Conservation (phyloP, 2,113 vertebrate species). For the Meriones unguiculatus region DNA sequence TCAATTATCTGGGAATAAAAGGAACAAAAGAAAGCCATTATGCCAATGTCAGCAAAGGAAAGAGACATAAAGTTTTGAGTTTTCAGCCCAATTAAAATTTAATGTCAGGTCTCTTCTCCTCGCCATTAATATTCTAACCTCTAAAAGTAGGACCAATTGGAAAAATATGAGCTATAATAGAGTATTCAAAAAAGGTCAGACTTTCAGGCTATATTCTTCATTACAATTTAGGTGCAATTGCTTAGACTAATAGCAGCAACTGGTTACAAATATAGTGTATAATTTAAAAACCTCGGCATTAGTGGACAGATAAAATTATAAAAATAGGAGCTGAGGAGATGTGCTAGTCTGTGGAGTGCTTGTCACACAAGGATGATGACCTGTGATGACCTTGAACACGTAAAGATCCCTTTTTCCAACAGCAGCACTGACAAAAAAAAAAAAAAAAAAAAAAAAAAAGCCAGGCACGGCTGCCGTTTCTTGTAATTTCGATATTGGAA, state of each 20-base stretch:
- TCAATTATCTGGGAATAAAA: conserved; percentile 63
- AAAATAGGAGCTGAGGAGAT: background rate
- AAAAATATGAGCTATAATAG: conserved; percentile 39
- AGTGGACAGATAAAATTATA: background rate
- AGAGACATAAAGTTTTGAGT: conserved; percentile 45
- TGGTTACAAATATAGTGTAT: background rate
- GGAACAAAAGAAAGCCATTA: conserved; percentile 63
- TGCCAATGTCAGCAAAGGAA: conserved; percentile 52
- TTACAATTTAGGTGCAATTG: background rate
- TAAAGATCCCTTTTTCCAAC: too few relatives aligned
- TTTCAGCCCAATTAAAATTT: conserved; percentile 66
- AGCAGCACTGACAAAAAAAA: background rate
- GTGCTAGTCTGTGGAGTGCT: background rate
- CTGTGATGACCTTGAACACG: background rate
- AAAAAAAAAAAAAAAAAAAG: too few relatives aligned
- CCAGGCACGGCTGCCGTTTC: background rate
- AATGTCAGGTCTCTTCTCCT: conserved; percentile 1
- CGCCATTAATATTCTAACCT: conserved; percentile 52
- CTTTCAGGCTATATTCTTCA: background rate
- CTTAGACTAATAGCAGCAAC: background rate
- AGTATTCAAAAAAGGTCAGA: background rate
- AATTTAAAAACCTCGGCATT: background rate
- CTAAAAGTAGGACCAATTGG: background rate
- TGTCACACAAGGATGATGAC: background rate
- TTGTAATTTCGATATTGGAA: background rate